Base-by-base conservation (phyloP, 2,113 vertebrate genomes). In the Chroicocephalus ridibundus region DNA sequence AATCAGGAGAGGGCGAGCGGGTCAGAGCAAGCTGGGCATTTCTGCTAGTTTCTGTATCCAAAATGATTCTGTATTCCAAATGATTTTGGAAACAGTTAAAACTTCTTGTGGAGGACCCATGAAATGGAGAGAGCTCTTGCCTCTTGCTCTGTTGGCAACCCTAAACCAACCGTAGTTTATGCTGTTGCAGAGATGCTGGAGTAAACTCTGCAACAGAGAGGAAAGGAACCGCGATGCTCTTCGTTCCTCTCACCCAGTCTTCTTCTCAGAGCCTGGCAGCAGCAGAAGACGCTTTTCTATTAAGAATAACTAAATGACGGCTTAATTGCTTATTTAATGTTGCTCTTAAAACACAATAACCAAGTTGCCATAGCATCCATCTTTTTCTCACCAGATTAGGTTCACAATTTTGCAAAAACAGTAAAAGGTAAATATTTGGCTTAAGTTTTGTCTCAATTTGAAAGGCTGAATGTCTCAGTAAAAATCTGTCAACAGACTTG, bases 181-280 rank as follows among this genome's bases (percentile, higher is more conserved):
- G 24, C 13, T 25, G 7, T 29, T 86, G 55, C 13, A 47, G 57
- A 75, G 17, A 64, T 12, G 11, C 36, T 74, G 51, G 83, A 90
- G 58, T 76, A 77, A 91, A 55, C 17, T 51, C 32, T 68, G 13
- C 27, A 75, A 79, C 6, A 75, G 27, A 58, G 86, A 68, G 0
- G 2, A 62, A 77, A 27, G 7, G 29, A 42, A 36, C 26, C 1
- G 2, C 21, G 34, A 11, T 12, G 18, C 4, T 11, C 1, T 13
- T 75, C 12, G 8, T 57, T 47, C 34, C 65, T 74, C 72, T 71
- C 9, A 11, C 11, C 32, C 55, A 47, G 34, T 26, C 8, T 11
- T 49, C 18, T 65, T 92, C 60, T 32, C 7, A 40, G 13, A 81
- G 2, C 8, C 34, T 60, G 38, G 25, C 80, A 86, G 31, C 47